Evolutionary conservation across 1,140 invertebrate species (phyloP).

Genomic region (Tyrophagus putrescentiae): DNA sequence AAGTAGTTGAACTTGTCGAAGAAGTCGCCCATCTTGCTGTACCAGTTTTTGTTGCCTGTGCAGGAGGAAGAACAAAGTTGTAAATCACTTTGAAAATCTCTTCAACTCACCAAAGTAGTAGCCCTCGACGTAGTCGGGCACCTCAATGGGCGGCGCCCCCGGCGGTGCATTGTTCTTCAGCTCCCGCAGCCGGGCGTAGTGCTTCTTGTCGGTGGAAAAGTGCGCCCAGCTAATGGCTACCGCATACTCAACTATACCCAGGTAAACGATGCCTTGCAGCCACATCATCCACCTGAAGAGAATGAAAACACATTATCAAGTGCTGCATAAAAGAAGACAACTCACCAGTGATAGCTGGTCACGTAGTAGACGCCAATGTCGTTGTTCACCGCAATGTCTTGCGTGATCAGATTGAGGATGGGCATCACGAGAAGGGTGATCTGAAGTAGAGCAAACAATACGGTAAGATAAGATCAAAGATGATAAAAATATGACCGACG

Average conservation of each 20-base stretch:
- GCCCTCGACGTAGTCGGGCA: background rate
- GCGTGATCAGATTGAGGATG: slow-evolving; percentile 16
- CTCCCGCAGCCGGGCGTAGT: background rate
- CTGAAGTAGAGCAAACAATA: background rate
- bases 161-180: no score
- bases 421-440: slow-evolving; percentile 9
- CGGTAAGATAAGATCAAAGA: background rate
- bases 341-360: slow-evolving; percentile 17
- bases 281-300: slow-evolving; percentile 25
- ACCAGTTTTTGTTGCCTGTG: slow-evolving; percentile 11
- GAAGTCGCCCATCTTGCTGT: background rate
- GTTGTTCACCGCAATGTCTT: slow-evolving; percentile 17
- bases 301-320: no score
- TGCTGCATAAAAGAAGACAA: no score
- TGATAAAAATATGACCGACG: background rate
- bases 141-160: background rate
- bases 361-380: slow-evolving; percentile 18
- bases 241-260: slow-evolving; percentile 15
- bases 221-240: slow-evolving; percentile 15
- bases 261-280: slow-evolving; percentile 10
- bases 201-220: slow-evolving; percentile 19
- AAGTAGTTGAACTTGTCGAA: background rate
- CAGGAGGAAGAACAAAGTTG: background rate
- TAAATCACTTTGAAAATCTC: background rate
- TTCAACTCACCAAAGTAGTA: background rate